These are phyloP conservation scores for Dendrocopos noguchii DNA, from an alignment of 2,113 vertebrate species.

Conservation along the genomic window DNA sequence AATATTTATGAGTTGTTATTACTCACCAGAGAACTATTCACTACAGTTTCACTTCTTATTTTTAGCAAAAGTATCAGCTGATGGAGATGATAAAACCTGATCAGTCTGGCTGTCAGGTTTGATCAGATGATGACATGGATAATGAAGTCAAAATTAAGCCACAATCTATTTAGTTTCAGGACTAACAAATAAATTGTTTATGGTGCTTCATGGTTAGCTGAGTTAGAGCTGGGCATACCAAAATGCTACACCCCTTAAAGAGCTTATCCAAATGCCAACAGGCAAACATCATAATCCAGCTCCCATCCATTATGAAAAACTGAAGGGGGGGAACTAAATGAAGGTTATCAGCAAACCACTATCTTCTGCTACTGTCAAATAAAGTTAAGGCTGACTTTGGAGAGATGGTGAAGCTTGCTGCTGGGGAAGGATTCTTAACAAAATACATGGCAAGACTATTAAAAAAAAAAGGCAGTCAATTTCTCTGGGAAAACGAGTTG, in stretches of 20 bases:
- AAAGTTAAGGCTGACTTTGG: conserved; percentile 9
- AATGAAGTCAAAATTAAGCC: conserved; percentile 52
- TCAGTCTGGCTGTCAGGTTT: conserved; percentile 30
- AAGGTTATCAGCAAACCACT: conserved; percentile 2
- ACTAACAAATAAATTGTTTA: conserved; percentile 47
- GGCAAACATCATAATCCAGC: conserved; percentile 11
- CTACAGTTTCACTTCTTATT: conserved; percentile 3
- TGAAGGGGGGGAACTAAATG: neutral
- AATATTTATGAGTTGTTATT: conserved; percentile 42
- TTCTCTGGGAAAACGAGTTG: neutral
- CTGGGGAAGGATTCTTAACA: conserved; percentile 4
- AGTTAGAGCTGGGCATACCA: conserved; percentile 26
- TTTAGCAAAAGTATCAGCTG: conserved; percentile 55
- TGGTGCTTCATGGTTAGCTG: conserved; percentile 26
- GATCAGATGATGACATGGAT: conserved; percentile 42
- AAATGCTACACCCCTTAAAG: conserved; percentile 32
- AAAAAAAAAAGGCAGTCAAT: conserved; percentile 1
- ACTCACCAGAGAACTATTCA: neutral
- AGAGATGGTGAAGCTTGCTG: neutral
- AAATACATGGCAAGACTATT: neutral
- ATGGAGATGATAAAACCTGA: conserved; percentile 26
- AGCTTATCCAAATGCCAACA: neutral
- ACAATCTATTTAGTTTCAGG: conserved; percentile 34
- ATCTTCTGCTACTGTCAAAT: neutral
- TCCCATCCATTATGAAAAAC: conserved; percentile 15